Evolutionary conservation across 2,888 invertebrate species (phyloP), one percentile per base, ranked within the genome.

Genomic region (Clepsis dumicolana): DNA sequence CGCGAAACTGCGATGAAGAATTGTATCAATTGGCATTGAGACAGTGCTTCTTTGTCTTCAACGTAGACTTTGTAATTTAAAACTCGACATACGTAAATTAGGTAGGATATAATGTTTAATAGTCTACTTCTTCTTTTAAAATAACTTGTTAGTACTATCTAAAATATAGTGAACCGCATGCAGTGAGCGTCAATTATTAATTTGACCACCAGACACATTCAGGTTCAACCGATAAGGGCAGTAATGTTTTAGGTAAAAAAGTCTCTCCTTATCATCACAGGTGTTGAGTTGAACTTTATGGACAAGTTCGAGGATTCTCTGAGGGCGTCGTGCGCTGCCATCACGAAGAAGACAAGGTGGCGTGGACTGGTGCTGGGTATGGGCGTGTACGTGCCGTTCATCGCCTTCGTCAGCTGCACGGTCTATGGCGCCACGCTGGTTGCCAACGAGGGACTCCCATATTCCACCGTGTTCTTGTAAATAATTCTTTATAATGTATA

Each of bases 391-490:
- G 88, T 94, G 0, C 95, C 95, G 0, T 94, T 94, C 76, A 84
- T 95, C 57, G 95, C 95, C 0, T 96, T 96, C 76, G 94, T 94
- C 0, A 78, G 94, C 3, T 94, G 94, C 50, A 83, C 95, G 41
- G 95, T 94, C 74, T 95, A 95, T 73, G 95, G 95, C 0, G 95
- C 95, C 0, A 84, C 90, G 56, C 80, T 95, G 41, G 94, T 95
- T 0, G 93, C 94, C 0, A 83, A 90, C 18, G 91, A 93, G 16
- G 89, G 84, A 14, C 72, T 95, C 50, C 81, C 81, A 16, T 95
- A 95, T 76, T 89, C 94, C 76, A 83, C 93, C 70, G 94, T 95
- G 27, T 95, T 96, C 68, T 95, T 95, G 92, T 94, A 78, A 81
- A 85, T 10, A 38, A n/a, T n/a, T 0, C n/a, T 38, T 38, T 38